A percentile compares a stretch with the other conserved stretches of the same genome.
Conservation (phyloP, 1,140 invertebrate species). For the Papilio polyxenes region DNA sequence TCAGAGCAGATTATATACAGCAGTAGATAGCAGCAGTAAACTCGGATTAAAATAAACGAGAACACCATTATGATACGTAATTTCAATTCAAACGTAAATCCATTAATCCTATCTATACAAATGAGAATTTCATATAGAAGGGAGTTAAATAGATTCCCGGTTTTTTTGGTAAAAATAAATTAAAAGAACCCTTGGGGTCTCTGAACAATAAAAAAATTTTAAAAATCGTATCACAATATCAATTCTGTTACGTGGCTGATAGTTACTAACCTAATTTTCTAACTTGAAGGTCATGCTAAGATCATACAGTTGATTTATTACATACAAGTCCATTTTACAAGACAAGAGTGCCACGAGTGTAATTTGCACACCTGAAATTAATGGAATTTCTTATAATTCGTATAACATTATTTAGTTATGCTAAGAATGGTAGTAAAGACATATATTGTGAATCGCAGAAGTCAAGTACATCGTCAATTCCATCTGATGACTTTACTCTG, state of each 20-base stretch:
- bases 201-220: not conserved
- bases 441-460: not conserved
- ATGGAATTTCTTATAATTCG: not conserved
- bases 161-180: not conserved
- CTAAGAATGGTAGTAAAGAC: not conserved
- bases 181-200: not conserved
- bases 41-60: not conserved
- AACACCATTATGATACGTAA: not conserved
- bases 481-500: not conserved
- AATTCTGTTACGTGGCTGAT: not conserved
- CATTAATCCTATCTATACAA: constrained; percentile 1
- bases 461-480: too few species aligned
- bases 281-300: constrained; percentile 3
- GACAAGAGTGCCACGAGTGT: not conserved
- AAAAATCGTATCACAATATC: not conserved
- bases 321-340: constrained; percentile 15
- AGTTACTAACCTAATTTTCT: constrained; percentile 3
- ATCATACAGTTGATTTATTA: constrained; percentile 36
- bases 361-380: not conserved
- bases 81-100: not conserved
- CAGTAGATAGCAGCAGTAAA: too few species aligned
- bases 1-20: too few species aligned
- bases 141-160: not conserved
- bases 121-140: not conserved
- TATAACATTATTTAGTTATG: not conserved